Base-by-base conservation (phyloP, 1,140 invertebrate species). In the Eueides isabella region DNA sequence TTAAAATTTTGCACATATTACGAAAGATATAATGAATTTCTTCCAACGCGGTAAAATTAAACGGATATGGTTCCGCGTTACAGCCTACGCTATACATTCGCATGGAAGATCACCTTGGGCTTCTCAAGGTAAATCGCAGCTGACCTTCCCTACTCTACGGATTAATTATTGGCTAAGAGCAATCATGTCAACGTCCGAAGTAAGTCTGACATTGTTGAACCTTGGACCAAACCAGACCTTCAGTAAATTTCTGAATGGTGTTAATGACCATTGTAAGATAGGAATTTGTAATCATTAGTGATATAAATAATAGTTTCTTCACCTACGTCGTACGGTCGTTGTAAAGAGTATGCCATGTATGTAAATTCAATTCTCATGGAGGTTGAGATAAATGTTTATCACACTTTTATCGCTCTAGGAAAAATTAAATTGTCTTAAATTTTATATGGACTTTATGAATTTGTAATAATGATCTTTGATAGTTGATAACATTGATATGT, bases 101-200 rank as follows among this genome's bases (percentile, higher is more conserved):
- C 61, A 30, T 61, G 63, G 69, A 71, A 33, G 77, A 61, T 72
- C 75, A 68, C 75, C 77, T 79, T 77, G 77, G 44, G 33, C 33
- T 48, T 19, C 23, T 67, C 76, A 81, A 81, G 77, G 80, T 77
- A 68, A 76, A 64, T 38, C 29, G 66, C 72, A 30, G 61, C 38
- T 65, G 77, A 78, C 79, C 79, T 81, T 75, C 75, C 71, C 48
- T 73, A 62, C 61, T 61, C 70, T 74, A 71, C 66, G 55, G 71
- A 72, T 78, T 77, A 79, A 79, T 75, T 74, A 77, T 44, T 75
- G 71, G 66, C 67, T 38, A 75, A 81, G 74, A 79, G 74, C 75
- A 75, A 79, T 48, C 68, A 71, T 72, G 80, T 81, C 80, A 81
- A 81, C 61, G 80, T 66, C 77, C 80, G 65, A 77, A 80, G 33